These are phyloP conservation scores for Linnaemya tessellans DNA, from an alignment of 2,888 invertebrate species.

Conservation along the genomic window DNA sequence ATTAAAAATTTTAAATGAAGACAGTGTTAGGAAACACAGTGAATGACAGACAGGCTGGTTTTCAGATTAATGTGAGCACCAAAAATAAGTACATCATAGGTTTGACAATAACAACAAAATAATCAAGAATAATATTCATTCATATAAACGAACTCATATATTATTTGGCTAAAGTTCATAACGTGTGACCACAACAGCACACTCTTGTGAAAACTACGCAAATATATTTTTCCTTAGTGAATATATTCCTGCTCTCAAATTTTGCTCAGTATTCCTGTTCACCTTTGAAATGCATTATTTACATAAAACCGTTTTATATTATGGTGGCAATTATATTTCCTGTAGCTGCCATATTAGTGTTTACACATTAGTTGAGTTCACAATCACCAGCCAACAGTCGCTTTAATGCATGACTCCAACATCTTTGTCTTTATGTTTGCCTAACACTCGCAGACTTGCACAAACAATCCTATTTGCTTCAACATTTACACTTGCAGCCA, in stretches of 20 bases:
- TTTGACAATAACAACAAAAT: too few relatives aligned
- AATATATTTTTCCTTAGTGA: not conserved
- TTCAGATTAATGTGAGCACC: too few relatives aligned
- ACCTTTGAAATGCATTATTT: slow-evolving; percentile 47
- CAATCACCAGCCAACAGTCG: not conserved
- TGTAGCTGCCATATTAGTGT: slow-evolving; percentile 8
- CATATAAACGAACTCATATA: too few relatives aligned
- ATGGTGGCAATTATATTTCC: slow-evolving; percentile 4
- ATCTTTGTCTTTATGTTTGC: not conserved
- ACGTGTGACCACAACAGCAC: too few relatives aligned
- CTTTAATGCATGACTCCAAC: not conserved
- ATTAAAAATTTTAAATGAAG: too few relatives aligned
- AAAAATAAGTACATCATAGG: too few relatives aligned
- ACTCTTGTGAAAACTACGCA: not conserved
- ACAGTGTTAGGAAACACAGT: too few relatives aligned
- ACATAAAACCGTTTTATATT: slow-evolving; percentile 48
- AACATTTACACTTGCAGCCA: not conserved
- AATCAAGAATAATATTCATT: too few relatives aligned
- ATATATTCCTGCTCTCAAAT: not conserved
- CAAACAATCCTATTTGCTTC: slow-evolving; percentile 1
- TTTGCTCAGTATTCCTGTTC: not conserved
- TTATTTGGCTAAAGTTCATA: too few relatives aligned
- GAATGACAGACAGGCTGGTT: too few relatives aligned
- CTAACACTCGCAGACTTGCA: not conserved
- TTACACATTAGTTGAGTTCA: slow-evolving; percentile 13